Evolutionary conservation across 2,113 vertebrate genomes (phyloP).

Genomic region (Myrmophylax atrothorax): DNA sequence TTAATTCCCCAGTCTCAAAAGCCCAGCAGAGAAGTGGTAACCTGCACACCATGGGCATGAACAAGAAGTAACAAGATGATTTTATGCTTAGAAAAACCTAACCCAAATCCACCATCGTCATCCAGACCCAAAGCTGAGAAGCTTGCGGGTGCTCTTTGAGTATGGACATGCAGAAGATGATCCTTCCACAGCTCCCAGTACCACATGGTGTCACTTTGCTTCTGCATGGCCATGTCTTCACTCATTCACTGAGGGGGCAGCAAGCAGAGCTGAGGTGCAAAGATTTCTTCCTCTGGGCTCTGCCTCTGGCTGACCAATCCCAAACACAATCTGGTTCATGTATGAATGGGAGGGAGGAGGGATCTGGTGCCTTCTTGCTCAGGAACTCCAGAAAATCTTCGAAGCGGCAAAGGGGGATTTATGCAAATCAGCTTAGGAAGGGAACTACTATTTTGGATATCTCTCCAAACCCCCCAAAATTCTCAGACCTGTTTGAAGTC

Average conservation of each 20-base stretch:
- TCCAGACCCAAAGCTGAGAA: neutral
- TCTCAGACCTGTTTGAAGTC: neutral
- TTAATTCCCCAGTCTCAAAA: neutral
- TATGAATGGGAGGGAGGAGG: neutral
- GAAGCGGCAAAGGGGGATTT: neutral
- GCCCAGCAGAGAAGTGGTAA: neutral
- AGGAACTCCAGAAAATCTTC: neutral
- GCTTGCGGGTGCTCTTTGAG: neutral
- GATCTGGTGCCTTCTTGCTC: neutral
- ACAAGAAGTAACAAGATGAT: rapidly evolving
- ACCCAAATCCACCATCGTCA: neutral
- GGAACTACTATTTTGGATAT: neutral
- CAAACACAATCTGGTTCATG: neutral
- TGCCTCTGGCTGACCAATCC: neutral
- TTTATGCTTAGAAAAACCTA: neutral
- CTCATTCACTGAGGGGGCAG: rapidly evolving
- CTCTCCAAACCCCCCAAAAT: neutral
- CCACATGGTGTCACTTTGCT: rapidly evolving
- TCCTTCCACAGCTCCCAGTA: neutral
- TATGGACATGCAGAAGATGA: rapidly evolving
- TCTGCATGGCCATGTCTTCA: rapidly evolving
- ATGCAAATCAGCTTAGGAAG: neutral
- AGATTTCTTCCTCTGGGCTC: neutral
- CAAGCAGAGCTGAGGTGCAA: rapidly evolving
- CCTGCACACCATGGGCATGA: neutral